Evolutionary conservation across 2,113 vertebrate genomes (phyloP), one percentile per base, ranked within the genome.

Genomic region (Cyprinodon tularosa): DNA sequence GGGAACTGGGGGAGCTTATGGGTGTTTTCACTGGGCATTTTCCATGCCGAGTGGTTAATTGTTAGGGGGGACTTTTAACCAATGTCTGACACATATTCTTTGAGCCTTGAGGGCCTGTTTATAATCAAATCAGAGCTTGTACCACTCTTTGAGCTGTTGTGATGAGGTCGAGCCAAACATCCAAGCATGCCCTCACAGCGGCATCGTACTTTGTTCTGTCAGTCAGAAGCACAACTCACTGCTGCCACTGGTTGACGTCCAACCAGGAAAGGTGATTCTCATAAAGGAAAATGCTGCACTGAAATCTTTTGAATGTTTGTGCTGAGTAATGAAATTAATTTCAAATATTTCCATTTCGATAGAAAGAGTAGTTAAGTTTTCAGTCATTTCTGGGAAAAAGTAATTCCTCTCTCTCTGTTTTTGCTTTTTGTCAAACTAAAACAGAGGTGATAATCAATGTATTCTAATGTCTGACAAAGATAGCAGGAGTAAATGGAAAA

Each of bases 21-120:
- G 86, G 84, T 90, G 90, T 92, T 92, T 92, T 88, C 66, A 50
- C 90, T 90, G 83, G 82, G 87, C 77, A 86, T 83, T 85, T 93
- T 94, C 90, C 90, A 91, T 87, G 84, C 74, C 65, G 77, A 92
- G 92, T 84, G 90, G 90, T 95, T 94, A 86, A 88, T 89, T 92
- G 87, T 93, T 92, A 87, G 81, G 82, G 88, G 88, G 87, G 87
- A 90, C 82, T 87, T 91, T 86, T 85, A 92, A 89, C 88, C 88
- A 89, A 71, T n/a, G 83, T 91, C 93, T 92, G 86, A 93, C 88
- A 93, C 93, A 78, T 84, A 85, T 80, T 89, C 89, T 88, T 82
- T 83, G 84, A 84, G 87, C 83, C 86, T 74, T 22, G 62, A 89
- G 83, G 85, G 83, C 79, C 80, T 68, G 80, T 65, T 79, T 81